These are phyloP conservation scores for Halichondria panicea DNA, from an alignment of 37 sponge, comb jelly and placozoan genomes.

Conservation along the genomic window DNA sequence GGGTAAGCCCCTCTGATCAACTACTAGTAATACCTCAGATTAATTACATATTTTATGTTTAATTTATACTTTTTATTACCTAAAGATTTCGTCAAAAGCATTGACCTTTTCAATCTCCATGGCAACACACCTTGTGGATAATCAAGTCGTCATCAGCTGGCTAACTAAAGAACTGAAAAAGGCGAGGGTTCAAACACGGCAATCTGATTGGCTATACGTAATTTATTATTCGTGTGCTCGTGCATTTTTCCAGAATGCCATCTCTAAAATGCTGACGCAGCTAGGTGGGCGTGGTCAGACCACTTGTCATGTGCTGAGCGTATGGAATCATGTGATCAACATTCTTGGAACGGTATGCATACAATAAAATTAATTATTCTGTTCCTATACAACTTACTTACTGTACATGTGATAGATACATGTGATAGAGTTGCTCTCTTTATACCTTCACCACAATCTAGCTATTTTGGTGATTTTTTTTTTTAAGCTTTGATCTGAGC, in stretches of 20 bases:
- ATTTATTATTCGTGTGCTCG: background rate
- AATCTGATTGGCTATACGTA: background rate
- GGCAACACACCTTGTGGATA: too few relatives aligned
- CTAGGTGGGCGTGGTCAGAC: conserved; percentile 6
- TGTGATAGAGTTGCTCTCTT: too few relatives aligned
- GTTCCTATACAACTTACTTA: background rate
- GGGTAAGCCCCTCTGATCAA: background rate
- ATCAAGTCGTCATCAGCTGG: too few relatives aligned
- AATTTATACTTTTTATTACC: too few relatives aligned
- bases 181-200: background rate
- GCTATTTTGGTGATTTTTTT: background rate
- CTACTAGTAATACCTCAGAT: too few relatives aligned
- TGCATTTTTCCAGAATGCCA: background rate
- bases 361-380: background rate
- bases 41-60: too few relatives aligned
- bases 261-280: conserved; percentile 8
- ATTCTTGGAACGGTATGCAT: conserved; percentile 12
- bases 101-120: too few relatives aligned
- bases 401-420: too few relatives aligned
- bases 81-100: too few relatives aligned
- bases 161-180: conserved; percentile 8
- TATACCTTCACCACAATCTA: background rate
- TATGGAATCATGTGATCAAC: conserved; percentile 23
- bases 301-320: conserved; percentile 11
- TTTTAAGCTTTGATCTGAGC: background rate